Evolutionary conservation across 2,888 invertebrate genomes (phyloP), one percentile per base, ranked within the genome.

Genomic region (Halictus ligatus): DNA sequence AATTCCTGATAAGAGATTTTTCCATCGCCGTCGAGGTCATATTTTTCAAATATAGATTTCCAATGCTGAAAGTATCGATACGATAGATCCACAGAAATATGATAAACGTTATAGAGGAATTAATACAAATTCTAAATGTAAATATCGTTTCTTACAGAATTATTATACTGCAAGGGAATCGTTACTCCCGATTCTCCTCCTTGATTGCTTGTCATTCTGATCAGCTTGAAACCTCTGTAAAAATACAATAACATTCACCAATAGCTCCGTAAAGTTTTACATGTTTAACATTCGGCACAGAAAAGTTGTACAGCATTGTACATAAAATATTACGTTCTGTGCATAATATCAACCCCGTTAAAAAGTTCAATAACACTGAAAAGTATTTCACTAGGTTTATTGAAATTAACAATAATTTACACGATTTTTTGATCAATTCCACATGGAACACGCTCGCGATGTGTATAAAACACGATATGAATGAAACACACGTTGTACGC

Each of bases 11-110:
- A 96, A 4, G 97, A 97, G 91, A 98, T 97, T 87, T 95, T 96
- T 0, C 97, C 98, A 95, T 98, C 97, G 83, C 96, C 96, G 93
- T 98, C 97, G 74, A 95, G 96, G 93, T 98, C 98, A 92, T 97
- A 97, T 97, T 95, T 95, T 80, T 94, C 94, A 79, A 95, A 95
- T 84, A 95, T 95, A 25, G 92, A 89, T 78, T 94, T 94, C 95
- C 95, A 95, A 81, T 95, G 95, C 95, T 95, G 77, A 15, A 90
- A 91, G 83, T 58, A 29, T 29, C 1, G 29, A 77, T 74, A 69
- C 69, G 84, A 81, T 43, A 82, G n/a, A 25, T 54, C 18, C 12
- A 29, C 12, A 18, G 13, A 81, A 21, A 15, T 25, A 50, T 3
- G n/a, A 71, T 54, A 21, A 58, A 79, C 74, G 29, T 77, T 79